These are phyloP conservation scores for Antrozous pallidus DNA, from an alignment of 2,797 vertebrate genomes.

Conservation along the genomic window DNA sequence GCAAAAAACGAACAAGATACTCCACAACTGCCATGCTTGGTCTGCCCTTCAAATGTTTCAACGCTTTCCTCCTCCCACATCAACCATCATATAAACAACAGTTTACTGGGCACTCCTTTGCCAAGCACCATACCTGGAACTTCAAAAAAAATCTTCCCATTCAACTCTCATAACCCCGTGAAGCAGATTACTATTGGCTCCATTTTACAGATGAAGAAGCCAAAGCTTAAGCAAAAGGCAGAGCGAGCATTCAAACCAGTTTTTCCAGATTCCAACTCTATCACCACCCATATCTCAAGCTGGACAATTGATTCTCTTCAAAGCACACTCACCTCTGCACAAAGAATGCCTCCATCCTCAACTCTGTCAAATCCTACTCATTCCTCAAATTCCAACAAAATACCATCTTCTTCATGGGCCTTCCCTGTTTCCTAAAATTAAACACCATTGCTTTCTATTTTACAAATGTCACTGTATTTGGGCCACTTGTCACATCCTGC, in stretches of 20 bases:
- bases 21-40: background rate
- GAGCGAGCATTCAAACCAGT: conserved; percentile 9
- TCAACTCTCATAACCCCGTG: background rate
- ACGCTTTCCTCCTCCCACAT: background rate
- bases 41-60: background rate
- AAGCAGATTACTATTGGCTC: background rate
- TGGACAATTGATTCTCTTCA: background rate
- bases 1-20: background rate
- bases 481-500: background rate
- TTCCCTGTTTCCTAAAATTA: background rate
- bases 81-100: background rate
- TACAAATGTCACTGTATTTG: background rate
- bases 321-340: background rate
- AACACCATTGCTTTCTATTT: background rate
- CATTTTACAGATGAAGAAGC: conserved; percentile 50
- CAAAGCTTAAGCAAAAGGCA: conserved; percentile 9
- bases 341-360: background rate
- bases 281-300: background rate
- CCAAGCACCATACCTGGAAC: background rate
- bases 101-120: background rate
- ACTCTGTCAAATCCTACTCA: background rate
- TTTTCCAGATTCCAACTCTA: conserved; percentile 9
- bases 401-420: background rate
- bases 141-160: background rate
- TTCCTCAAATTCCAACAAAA: background rate